phyloP scores from a whole-genome alignment of 2,888 invertebrate genomes.

The Odontocolon sp. region DNA sequence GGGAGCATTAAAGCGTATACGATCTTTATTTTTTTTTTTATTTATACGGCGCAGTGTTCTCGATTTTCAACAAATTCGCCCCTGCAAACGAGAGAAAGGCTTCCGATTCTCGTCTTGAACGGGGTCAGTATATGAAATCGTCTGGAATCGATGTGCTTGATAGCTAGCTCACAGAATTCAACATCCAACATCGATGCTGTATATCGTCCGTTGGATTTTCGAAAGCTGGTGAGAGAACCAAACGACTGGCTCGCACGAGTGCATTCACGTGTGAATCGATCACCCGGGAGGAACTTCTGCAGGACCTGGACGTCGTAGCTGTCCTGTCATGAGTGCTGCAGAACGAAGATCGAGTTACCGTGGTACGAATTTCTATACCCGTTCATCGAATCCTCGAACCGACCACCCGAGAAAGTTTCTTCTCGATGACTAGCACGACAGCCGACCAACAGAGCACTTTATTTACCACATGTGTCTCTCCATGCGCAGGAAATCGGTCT shows the following conservation, averaged over 20 bases:
- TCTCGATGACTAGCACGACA: conserved; percentile 31
- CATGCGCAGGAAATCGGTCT: too few species aligned
- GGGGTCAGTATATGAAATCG: conserved; percentile 30
- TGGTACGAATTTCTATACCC: conserved; percentile 46
- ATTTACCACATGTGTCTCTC: background rate
- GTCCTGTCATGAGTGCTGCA: conserved; percentile 54
- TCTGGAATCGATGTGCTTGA: conserved; percentile 40
- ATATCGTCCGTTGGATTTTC: conserved; percentile 5
- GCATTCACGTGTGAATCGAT: conserved; percentile 64
- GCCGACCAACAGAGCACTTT: background rate
- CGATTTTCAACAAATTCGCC: conserved; percentile 34
- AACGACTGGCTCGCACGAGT: conserved; percentile 40
- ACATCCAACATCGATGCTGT: conserved; percentile 21
- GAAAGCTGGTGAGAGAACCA: conserved; percentile 21
- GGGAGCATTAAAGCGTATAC: conserved; percentile 37
- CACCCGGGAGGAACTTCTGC: conserved; percentile 63
- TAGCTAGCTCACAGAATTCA: conserved; percentile 43
- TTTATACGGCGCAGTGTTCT: conserved; percentile 20
- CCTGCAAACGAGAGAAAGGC: too few species aligned
- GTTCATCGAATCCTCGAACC: conserved; percentile 46
- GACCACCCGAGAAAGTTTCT: conserved; percentile 47
- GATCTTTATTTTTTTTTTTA: conserved; percentile 53
- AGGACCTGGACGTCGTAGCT: conserved; percentile 43
- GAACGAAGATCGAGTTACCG: conserved; percentile 60
- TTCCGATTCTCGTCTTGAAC: conserved; percentile 13